phyloP scores from a whole-genome alignment of 2,888 invertebrate species.

The Ormyrus thymus region DNA sequence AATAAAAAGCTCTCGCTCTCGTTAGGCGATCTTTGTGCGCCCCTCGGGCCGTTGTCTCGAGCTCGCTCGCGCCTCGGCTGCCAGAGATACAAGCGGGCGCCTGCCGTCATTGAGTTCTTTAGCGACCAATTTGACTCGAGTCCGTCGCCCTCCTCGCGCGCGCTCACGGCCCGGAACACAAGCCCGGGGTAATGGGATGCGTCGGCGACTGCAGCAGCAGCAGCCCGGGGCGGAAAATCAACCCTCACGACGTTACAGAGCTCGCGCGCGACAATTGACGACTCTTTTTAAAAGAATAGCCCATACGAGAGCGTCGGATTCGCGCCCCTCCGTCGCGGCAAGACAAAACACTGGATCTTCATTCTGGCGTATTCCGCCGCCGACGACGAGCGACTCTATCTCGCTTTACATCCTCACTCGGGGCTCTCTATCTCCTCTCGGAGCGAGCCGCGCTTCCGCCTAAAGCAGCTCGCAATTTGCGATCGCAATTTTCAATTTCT shows the following conservation, averaged over 20 bases:
- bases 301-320: constrained; percentile 62
- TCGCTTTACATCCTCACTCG: constrained; percentile 26
- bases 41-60: constrained; percentile 8
- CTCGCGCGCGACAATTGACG: constrained; percentile 71
- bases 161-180: constrained; percentile 47
- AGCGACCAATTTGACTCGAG: constrained; percentile 50
- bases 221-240: constrained; percentile 63
- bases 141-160: constrained; percentile 26
- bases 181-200: constrained; percentile 62
- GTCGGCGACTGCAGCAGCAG: constrained; percentile 21
- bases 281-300: constrained; percentile 71
- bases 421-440: constrained; percentile 10
- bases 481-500: constrained; percentile 75
- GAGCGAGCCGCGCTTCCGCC: constrained; percentile 61
- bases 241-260: constrained; percentile 70
- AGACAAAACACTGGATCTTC: constrained; percentile 74
- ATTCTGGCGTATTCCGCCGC: constrained; percentile 69
- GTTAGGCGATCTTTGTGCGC: constrained; percentile 26
- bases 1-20: constrained; percentile 39
- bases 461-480: constrained; percentile 75
- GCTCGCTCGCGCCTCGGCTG: constrained; percentile 12
- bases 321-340: constrained; percentile 62
- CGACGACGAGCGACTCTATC: constrained; percentile 58
- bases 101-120: constrained; percentile 51
- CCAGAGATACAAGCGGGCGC: neutral